These are phyloP conservation scores for Miichthys miiuy DNA, from an alignment of 2,797 vertebrate genomes.

Conservation along the genomic window DNA sequence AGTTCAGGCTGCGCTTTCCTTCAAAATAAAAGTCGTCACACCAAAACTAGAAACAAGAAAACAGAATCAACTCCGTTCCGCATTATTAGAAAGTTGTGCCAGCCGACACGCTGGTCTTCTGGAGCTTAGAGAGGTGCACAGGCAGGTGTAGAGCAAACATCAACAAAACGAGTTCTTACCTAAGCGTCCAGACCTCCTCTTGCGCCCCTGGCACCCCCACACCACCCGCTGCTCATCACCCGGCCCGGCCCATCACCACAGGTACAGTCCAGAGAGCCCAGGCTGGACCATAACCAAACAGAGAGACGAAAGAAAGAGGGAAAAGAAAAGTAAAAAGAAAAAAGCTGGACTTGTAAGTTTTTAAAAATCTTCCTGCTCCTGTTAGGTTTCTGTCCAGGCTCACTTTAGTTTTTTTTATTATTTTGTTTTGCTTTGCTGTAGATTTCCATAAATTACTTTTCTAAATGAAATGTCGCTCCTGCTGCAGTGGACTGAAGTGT, in stretches of 20 bases:
- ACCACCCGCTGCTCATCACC: constrained; percentile 63
- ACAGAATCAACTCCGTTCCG: neutral
- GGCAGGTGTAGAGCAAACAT: neutral
- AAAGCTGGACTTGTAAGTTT: neutral
- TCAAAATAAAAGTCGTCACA: neutral
- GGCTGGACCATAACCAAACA: constrained; percentile 15
- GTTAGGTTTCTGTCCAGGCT: neutral
- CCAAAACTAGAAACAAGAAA: too few relatives aligned
- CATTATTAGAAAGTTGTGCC: neutral
- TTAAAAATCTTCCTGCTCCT: neutral
- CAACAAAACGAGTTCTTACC: constrained; percentile 44
- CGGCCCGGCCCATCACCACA: constrained; percentile 53
- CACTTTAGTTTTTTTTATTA: neutral
- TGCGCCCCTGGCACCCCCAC: constrained; percentile 47
- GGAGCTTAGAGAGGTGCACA: neutral
- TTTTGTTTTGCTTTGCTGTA: neutral
- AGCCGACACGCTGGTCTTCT: neutral
- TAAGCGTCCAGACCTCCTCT: constrained; percentile 61
- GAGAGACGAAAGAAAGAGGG: neutral
- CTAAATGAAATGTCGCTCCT: neutral
- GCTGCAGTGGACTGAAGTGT: neutral
- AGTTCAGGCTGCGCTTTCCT: constrained; percentile 15
- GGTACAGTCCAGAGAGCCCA: constrained; percentile 44
- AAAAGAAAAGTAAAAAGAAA: neutral
- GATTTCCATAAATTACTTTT: neutral